These are phyloP conservation scores for Hemithea aestivaria DNA, from an alignment of 2,888 invertebrate species.

Conservation along the genomic window DNA sequence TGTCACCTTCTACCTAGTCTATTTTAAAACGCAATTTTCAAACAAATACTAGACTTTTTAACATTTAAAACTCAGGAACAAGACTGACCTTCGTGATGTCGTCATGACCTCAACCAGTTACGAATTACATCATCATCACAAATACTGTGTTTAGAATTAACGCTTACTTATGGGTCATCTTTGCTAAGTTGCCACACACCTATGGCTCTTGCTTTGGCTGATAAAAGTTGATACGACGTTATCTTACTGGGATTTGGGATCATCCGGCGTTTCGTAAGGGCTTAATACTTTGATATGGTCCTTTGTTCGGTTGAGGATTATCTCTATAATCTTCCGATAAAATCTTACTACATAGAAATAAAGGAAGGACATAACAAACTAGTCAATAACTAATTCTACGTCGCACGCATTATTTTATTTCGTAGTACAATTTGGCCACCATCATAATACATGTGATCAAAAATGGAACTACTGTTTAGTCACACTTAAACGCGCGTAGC, in stretches of 20 bases:
- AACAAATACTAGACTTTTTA: slow-evolving; percentile 9
- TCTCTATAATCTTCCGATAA: too few relatives aligned
- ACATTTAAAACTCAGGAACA: slow-evolving; percentile 14
- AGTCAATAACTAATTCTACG: too few relatives aligned
- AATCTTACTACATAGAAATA: too few relatives aligned
- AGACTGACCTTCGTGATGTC: slow-evolving; percentile 37
- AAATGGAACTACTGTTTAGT: too few relatives aligned
- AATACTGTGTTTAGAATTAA: slow-evolving; percentile 35
- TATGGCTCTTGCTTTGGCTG: slow-evolving; percentile 2
- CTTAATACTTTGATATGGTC: slow-evolving; percentile 7
- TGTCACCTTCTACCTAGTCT: too few relatives aligned
- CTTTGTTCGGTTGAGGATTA: too few relatives aligned
- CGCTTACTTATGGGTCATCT: slow-evolving; percentile 38
- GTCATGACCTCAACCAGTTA: slow-evolving; percentile 34
- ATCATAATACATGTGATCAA: too few relatives aligned
- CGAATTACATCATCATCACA: slow-evolving; percentile 58
- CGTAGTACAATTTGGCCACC: too few relatives aligned
- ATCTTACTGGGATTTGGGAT: slow-evolving; percentile 34
- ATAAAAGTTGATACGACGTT: slow-evolving; percentile 26
- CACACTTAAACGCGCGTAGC: too few relatives aligned
- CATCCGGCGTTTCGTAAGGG: slow-evolving; percentile 28
- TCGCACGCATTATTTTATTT: too few relatives aligned
- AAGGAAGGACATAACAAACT: too few relatives aligned
- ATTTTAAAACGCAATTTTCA: not conserved
- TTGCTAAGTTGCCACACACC: slow-evolving; percentile 27